Evolutionary conservation across 2,888 invertebrate species (phyloP), one percentile per base, ranked within the genome.

Genomic region (Hirtodrosophila alboralis): DNA sequence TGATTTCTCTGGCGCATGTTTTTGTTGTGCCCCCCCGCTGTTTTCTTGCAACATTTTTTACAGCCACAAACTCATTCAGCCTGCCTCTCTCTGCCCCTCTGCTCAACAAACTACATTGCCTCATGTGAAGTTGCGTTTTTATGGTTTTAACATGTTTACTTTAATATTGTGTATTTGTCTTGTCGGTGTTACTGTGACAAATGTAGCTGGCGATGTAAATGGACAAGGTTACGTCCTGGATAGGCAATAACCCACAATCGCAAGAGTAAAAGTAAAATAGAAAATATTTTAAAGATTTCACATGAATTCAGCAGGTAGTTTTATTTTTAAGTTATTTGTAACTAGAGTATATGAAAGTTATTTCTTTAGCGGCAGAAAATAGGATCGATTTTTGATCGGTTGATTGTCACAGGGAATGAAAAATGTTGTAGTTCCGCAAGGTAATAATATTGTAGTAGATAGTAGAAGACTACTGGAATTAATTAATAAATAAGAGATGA

Each of bases 131-230:
- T 53, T 84, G 78, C 75, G 66, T 73, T 86, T 80, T 84, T 80
- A 80, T 86, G 85, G 86, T 68, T 73, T 80, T 77, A 84, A 86
- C 85, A 81, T 80, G 80, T 86, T 84, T 86, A 84, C 86, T 80
- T 84, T 81, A 86, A 80, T 86, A 81, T 74, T 59, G 75, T 81
- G 65, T 81, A 84, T 86, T 86, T 80, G 83, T 86, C 78, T 86
- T 84, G 66, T 48, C 47, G 75, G 78, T 71, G 83, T 66, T 74
- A 58, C 83, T 43, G 56, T 81, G 80, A 86, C 85, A 81, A 67
- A 86, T 86, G 75, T 58, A 48, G 61, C 40, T 36, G 44, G 23
- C 26, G 36, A 14, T 3, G 34, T 13, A 28, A 41, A 36, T 16
- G 34, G 45, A 41, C 69, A 56, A 27, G 14, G 5, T 7, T 13